Base-by-base conservation (phyloP, 2,113 vertebrate genomes). In the Tamias sibiricus region DNA sequence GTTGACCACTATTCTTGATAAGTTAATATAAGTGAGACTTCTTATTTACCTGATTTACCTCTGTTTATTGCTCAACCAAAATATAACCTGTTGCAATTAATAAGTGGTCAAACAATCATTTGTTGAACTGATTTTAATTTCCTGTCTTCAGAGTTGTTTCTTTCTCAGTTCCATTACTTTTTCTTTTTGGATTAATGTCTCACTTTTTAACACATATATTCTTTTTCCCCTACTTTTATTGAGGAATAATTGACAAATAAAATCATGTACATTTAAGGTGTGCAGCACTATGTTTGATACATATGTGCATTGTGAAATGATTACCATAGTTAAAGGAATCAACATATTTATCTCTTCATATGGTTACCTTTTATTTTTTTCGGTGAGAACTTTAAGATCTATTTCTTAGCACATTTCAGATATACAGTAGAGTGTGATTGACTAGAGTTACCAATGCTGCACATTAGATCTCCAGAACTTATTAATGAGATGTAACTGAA, bases 21-120 rank as follows among this genome's bases (percentile, higher is more conserved):
- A 95, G 52, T 37, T 92, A 54, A 85, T 85, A 37, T 17, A 37
- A 84, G 32, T 87, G 28, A 87, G n/a, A 66, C 66, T 5, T 49
- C 62, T 92, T 77, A 90, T 77, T 86, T 59, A 42, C 30, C 30
- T 74, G 57, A 87, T 90, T 93, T 68, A 75, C 22, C 13, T 81
- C 16, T 11, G 17, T 85, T 89, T 54, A 83, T 83, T 32, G 79
- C 54, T 52, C 64, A 44, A 75, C 40, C 6, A 62, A 93, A 84
- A 52, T 52, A 91, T 22, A 84, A 80, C 30, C 17, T 72, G 16
- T 49, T 69, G 24, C 8, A 62, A 5, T 77, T 83, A 47, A 24
- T 66, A 57, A 17, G 42, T 64, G 2, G 57, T 87, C 30, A 91
- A 32, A 47, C 37, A 66, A 79, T 52, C 40, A 75, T 40, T 91